Evolutionary conservation across 2,113 vertebrate genomes (phyloP), one percentile per base, ranked within the genome.

Genomic region (Eonycteris spelaea): DNA sequence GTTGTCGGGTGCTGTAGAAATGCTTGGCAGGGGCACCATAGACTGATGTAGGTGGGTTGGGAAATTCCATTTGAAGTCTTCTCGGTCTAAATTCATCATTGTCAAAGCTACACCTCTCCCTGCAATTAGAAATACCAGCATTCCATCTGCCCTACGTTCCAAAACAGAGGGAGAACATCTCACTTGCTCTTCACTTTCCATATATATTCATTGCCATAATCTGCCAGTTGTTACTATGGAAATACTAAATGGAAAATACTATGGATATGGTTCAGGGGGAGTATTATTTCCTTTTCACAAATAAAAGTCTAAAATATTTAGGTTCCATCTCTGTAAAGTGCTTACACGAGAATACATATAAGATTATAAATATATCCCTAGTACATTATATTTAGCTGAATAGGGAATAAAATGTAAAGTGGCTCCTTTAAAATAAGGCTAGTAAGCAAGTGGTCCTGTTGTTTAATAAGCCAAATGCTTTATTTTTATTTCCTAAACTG

Each of bases 401-500:
- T 6, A 91, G 18, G 28, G 28, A 65, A 91, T 51, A n/a, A 91
- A 97, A 92, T 67, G 21, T 65, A 67, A 94, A 95, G 68, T 51
- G 12, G 3, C 16, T 77, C 83, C 73, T 90, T 84, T 91, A 84
- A 91, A 96, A 82, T 91, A 97, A 95, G 19, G 12, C 5, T 48
- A 61, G 40, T 53, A 71, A 88, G 53, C 24, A 90, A 2, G 7
- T 75, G 77, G n/a, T 45, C 38, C 40, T 92, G 7, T n/a, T 94
- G 95, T 79, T 84, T 48, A 91, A 83, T 78, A 63, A 95, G 40
- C 40, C 35, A 83, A 90, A 93, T 90, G 21, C 38, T 96, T 78
- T 84, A 73, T 94, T 92, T 95, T 75, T 95, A 94, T 94, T 91
- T 91, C 80, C 77, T 90, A 96, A 97, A 83, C 33, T 82, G 33